Base-by-base conservation (phyloP, 2,113 vertebrate species). In the Gallinago media region DNA sequence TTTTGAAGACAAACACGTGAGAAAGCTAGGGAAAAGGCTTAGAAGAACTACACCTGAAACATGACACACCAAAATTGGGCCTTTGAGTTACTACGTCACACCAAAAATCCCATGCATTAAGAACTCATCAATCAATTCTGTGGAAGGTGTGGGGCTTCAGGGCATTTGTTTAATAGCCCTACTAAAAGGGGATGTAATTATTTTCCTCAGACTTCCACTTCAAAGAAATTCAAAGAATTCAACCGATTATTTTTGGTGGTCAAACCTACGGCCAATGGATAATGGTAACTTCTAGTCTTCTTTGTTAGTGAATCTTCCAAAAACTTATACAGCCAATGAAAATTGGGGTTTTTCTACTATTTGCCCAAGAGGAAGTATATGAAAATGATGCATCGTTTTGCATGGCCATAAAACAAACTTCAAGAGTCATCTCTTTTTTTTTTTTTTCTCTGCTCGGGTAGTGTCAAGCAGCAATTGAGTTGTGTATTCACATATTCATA, bases 181-280 rank as follows among this genome's bases (percentile, higher is more conserved):
- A 25, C 63, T 66, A 56, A 85, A 92, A 83, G 50, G 40, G 8
- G 83, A 26, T 56, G 61, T 47, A 62, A 94, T 67, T 92, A 61
- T 67, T 94, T 87, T 82, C 62, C 31, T 82, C 56, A 58, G 72
- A 58, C 34, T 91, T 95, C 36, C 74, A 85, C 58, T 94, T 89
- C 56, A 88, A 92, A 95, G 38, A 67, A 62, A 56, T 61, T 66
- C 15, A 44, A 75, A 56, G 6, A 82, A 93, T 76, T 88, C 72
- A 88, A 47, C 2, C 63, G 18, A 62, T 92, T 46, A 54, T 38
- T 96, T 78, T 38, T 59, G 91, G 47, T 91, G 72, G 80, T 71
- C 88, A 96, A 95, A 94, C 76, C 81, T 62, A n/a, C n/a, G 29
- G 32, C 5, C 5, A 50, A 14, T 61, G 36, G 16, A 15, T 56